Percentiles rank a stretch among this genome's conserved stretches.
phyloP scores from a whole-genome alignment of 2,888 invertebrate genomes.

The Philonicus albiceps region DNA sequence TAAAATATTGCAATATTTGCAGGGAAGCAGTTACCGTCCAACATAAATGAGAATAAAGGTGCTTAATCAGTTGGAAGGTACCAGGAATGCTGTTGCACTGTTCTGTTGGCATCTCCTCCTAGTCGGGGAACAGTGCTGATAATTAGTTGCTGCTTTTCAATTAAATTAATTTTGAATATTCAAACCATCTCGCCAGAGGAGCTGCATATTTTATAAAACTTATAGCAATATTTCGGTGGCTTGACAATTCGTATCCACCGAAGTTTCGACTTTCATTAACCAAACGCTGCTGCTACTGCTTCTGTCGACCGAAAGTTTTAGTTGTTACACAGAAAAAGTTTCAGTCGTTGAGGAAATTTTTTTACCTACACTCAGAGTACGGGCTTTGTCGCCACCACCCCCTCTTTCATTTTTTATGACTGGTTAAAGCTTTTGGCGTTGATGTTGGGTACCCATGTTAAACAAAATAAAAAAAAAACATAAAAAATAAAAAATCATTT shows the following conservation, averaged over 20 bases:
- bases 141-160: slow-evolving; percentile 16
- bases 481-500: slow-evolving; percentile 16
- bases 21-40: neutral
- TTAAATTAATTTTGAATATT: slow-evolving; percentile 15
- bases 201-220: slow-evolving; percentile 17
- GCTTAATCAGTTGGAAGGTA: neutral
- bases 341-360: slow-evolving; percentile 10
- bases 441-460: slow-evolving; percentile 2
- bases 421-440: slow-evolving; percentile 4
- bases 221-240: slow-evolving; percentile 9
- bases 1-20: too few relatives aligned
- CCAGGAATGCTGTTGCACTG: too few relatives aligned
- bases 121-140: neutral
- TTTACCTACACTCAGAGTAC: neutral
- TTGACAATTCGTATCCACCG: neutral
- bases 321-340: slow-evolving; percentile 23
- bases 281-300: neutral
- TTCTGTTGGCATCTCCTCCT: neutral
- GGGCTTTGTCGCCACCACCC: neutral
- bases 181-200: neutral
- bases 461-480: neutral
- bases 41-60: neutral
- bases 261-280: slow-evolving; percentile 31
- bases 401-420: neutral
- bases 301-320: slow-evolving; percentile 9